A percentile compares a stretch with the other conserved stretches of the same genome.
Conservation (phyloP, 2,797 vertebrate genomes). For the Gymnothorax reevesii region DNA sequence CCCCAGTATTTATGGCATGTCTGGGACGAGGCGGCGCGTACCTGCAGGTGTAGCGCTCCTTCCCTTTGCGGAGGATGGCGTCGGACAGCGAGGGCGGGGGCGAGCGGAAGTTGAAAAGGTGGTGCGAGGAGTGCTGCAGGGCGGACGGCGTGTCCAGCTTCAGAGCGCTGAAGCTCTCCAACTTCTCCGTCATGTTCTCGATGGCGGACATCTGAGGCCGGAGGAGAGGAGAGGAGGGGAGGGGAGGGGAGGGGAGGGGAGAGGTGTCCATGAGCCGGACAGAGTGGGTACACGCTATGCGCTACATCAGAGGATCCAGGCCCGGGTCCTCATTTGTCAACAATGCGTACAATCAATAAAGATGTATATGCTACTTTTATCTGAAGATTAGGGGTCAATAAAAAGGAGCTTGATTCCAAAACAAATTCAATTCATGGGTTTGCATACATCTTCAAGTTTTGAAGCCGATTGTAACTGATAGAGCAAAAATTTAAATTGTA, state of each 20-base stretch:
- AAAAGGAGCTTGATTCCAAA: too few relatives aligned
- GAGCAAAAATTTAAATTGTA: too few relatives aligned
- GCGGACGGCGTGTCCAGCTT: conserved; percentile 85
- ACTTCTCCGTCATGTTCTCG: conserved; percentile 97
- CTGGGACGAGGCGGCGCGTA: conserved; percentile 49
- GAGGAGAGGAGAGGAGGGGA: not conserved
- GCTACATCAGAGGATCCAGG: not conserved
- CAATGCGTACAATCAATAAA: too few relatives aligned
- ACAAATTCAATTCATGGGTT: too few relatives aligned
- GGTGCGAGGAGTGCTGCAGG: conserved; percentile 91
- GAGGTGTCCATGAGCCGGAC: conserved; percentile 1
- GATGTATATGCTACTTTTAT: too few relatives aligned
- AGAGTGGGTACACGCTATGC: not conserved
- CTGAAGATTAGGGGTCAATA: too few relatives aligned
- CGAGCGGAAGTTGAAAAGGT: conserved; percentile 94
- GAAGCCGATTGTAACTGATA: too few relatives aligned
- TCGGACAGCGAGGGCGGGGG: conserved; percentile 93
- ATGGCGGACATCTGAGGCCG: conserved; percentile 91
- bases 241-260: not conserved
- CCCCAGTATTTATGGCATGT: too few relatives aligned
- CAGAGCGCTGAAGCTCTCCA: conserved; percentile 91
- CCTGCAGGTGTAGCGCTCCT: conserved; percentile 98
- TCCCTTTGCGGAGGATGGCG: conserved; percentile 97
- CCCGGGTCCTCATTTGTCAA: too few relatives aligned
- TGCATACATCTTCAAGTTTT: too few relatives aligned